Conservation (phyloP, 1,140 invertebrate genomes). For the Trichogramma pretiosum region DNA sequence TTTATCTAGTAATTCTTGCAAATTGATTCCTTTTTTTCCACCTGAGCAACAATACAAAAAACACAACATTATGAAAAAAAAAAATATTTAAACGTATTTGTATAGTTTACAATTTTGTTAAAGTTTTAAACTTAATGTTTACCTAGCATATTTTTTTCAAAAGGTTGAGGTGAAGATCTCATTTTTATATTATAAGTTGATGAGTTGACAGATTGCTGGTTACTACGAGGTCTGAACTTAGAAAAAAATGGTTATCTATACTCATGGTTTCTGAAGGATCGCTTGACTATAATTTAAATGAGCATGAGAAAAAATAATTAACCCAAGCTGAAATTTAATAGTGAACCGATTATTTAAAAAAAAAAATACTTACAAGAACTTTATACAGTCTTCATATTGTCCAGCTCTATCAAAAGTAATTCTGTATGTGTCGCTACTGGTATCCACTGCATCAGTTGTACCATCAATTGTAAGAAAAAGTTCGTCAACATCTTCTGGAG, state of each 20-base stretch:
- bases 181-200: conserved; percentile 47
- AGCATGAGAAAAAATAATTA: not conserved
- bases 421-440: conserved; percentile 92
- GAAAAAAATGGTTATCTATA: conserved; percentile 74
- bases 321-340: not conserved
- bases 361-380: conserved; percentile 61
- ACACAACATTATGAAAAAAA: not conserved
- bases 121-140: conserved; percentile 7
- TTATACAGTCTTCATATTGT: conserved; percentile 90
- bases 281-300: conserved; percentile 55
- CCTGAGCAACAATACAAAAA: conserved; percentile 65
- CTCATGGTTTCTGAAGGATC: conserved; percentile 86
- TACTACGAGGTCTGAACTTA: conserved; percentile 66
- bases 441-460: conserved; percentile 94
- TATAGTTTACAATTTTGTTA: not conserved
- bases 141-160: conserved; percentile 78
- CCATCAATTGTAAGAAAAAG: conserved; percentile 91
- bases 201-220: conserved; percentile 49
- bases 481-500: too few relatives aligned
- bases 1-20: conserved; percentile 75
- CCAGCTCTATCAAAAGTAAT: conserved; percentile 92
- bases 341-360: not conserved
- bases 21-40: conserved; percentile 86
- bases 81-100: conserved; percentile 1
- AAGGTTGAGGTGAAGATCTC: conserved; percentile 62